These are phyloP conservation scores for Epinephelus cyanopodus DNA, from an alignment of 2,113 vertebrate species.

Conservation along the genomic window DNA sequence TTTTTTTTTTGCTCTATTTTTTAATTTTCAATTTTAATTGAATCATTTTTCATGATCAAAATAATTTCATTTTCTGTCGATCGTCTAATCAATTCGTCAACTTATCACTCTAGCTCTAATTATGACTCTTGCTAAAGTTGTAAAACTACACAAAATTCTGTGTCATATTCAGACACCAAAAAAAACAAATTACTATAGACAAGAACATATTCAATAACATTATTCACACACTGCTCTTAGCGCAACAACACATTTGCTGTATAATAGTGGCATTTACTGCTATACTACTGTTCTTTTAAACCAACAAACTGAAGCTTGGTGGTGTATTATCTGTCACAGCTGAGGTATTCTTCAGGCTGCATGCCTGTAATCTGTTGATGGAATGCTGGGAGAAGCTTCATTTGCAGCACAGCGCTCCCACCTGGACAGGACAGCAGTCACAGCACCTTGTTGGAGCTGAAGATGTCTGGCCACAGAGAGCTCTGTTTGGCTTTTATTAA, in stretches of 20 bases:
- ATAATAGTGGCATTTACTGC: neutral
- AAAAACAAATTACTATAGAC: neutral
- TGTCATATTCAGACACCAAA: neutral
- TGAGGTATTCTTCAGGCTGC: constrained; percentile 5
- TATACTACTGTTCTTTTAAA: neutral
- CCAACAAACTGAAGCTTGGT: neutral
- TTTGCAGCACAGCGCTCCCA: constrained; percentile 44
- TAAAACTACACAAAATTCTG: neutral
- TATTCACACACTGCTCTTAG: neutral
- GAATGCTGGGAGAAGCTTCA: neutral
- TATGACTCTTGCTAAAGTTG: neutral
- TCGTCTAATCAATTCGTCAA: no score
- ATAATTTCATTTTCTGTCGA: no score
- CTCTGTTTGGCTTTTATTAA: neutral
- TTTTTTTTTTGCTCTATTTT: no score
- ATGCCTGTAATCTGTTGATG: constrained; percentile 24
- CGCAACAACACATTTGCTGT: neutral
- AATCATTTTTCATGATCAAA: no score
- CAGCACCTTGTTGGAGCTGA: neutral
- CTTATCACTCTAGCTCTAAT: neutral
- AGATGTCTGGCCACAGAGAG: neutral
- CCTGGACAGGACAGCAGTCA: constrained; percentile 29
- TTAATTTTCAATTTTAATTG: no score
- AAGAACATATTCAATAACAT: neutral
- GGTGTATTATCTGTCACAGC: neutral